These are phyloP conservation scores for Oligia strigilis DNA, from an alignment of 2,888 invertebrate species.

Conservation along the genomic window DNA sequence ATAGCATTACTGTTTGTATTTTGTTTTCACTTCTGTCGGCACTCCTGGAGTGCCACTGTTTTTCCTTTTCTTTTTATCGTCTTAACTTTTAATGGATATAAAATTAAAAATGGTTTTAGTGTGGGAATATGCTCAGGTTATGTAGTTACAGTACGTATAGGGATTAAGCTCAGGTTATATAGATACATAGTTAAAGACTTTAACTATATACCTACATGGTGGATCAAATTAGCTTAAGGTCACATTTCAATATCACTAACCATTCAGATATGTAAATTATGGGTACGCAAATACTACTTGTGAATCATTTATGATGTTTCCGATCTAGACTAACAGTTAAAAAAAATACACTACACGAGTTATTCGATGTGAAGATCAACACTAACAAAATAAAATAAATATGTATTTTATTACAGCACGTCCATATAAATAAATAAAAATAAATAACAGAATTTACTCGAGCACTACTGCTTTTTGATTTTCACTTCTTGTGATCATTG, in stretches of 20 bases:
- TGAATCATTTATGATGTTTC: neutral
- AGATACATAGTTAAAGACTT: no score
- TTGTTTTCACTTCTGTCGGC: no score
- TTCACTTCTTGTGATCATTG: conserved; percentile 46
- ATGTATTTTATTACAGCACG: neutral
- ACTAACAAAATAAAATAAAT: conserved; percentile 17
- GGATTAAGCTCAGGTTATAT: no score
- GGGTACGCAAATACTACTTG: neutral
- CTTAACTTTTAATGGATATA: conserved; percentile 18
- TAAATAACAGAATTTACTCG: conserved; percentile 32
- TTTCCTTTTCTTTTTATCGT: conserved; percentile 15
- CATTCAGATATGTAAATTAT: neutral
- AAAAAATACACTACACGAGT: neutral
- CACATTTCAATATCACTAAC: neutral
- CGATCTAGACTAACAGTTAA: neutral
- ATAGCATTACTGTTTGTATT: no score
- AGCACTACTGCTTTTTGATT: conserved; percentile 40
- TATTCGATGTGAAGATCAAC: conserved; percentile 6
- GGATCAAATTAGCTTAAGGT: neutral
- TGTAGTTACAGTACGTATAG: neutral
- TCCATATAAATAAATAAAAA: conserved; percentile 9
- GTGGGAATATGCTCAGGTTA: neutral
- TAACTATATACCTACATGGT: neutral
- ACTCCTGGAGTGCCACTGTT: no score
- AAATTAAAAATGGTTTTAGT: no score